Conservation (phyloP, 2,113 vertebrate genomes). For the Alaudala cheleensis region DNA sequence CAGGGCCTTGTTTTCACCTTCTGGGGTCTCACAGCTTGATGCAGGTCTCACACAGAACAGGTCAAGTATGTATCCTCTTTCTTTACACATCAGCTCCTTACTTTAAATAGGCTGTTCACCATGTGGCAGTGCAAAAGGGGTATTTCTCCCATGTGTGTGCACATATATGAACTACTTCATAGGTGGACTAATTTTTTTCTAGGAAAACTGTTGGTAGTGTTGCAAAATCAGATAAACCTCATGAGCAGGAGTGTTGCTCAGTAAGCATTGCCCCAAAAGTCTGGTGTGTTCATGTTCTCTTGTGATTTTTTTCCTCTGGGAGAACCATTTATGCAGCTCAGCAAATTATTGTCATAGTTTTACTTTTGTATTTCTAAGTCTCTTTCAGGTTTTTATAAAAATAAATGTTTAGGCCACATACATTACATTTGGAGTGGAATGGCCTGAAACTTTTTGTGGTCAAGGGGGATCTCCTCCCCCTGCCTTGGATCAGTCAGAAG, state of each 20-base stretch:
- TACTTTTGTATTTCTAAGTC: not conserved
- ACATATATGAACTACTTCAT: not conserved
- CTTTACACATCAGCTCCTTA: not conserved
- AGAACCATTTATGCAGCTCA: not conserved
- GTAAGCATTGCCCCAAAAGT: not conserved
- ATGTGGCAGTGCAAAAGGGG: not conserved
- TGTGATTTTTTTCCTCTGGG: not conserved
- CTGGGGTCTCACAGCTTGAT: not conserved
- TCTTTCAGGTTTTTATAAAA: rapidly evolving
- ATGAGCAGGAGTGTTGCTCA: not conserved
- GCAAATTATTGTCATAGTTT: not conserved
- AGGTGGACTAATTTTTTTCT: not conserved
- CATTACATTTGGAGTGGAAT: not conserved
- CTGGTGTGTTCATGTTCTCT: not conserved
- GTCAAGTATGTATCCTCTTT: not conserved
- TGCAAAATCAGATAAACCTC: not conserved
- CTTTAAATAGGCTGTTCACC: not conserved
- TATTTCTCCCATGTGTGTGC: not conserved
- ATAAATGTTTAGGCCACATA: not conserved
- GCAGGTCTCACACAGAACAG: not conserved
- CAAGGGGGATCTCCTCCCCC: rapidly evolving
- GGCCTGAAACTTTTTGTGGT: no score
- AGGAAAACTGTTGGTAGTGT: not conserved
- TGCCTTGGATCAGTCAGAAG: not conserved
- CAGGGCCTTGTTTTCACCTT: not conserved